Conservation (phyloP, 2,888 invertebrate genomes). For the Micoletzkya japonica region DNA sequence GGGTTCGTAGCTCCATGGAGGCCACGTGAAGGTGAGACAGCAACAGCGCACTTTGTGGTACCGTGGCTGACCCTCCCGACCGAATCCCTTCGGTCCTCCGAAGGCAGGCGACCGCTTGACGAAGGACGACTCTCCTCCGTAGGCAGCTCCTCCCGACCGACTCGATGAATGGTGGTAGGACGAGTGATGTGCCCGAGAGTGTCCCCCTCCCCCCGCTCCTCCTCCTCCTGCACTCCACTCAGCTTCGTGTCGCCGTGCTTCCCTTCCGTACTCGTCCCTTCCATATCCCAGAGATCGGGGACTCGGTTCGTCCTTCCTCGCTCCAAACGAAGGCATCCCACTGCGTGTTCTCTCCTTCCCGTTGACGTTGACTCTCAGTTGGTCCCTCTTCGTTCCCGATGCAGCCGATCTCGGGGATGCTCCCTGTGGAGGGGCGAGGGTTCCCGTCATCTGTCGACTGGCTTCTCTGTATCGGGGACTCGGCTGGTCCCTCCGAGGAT, state of each 20-base stretch:
- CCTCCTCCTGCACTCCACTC: constrained; percentile 21
- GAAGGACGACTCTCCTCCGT: not conserved
- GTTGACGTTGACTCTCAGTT: constrained; percentile 16
- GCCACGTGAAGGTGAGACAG: constrained; percentile 51
- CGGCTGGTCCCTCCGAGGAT: constrained; percentile 21
- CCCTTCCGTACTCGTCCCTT: constrained; percentile 9
- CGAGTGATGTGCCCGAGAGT: constrained; percentile 1
- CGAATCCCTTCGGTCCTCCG: not conserved
- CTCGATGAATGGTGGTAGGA: constrained; percentile 18
- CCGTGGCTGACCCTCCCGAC: constrained; percentile 7
- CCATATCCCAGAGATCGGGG: constrained; percentile 5
- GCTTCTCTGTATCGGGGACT: constrained; percentile 13
- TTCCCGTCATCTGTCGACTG: constrained; percentile 5
- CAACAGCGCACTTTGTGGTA: constrained; percentile 41
- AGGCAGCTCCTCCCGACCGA: constrained; percentile 10
- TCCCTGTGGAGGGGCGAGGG: not conserved
- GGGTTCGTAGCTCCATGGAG: constrained; percentile 44
- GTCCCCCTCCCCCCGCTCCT: constrained; percentile 14
- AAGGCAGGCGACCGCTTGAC: constrained; percentile 13
- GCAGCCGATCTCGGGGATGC: constrained; percentile 6
- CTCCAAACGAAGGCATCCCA: too few species aligned
- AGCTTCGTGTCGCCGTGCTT: constrained; percentile 1
- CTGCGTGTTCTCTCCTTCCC: constrained; percentile 15
- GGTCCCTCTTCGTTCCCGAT: not conserved
- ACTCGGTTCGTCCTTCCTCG: constrained; percentile 17